These are phyloP conservation scores for Formicarius rufipectus DNA, from an alignment of 2,113 vertebrate species.

Conservation along the genomic window DNA sequence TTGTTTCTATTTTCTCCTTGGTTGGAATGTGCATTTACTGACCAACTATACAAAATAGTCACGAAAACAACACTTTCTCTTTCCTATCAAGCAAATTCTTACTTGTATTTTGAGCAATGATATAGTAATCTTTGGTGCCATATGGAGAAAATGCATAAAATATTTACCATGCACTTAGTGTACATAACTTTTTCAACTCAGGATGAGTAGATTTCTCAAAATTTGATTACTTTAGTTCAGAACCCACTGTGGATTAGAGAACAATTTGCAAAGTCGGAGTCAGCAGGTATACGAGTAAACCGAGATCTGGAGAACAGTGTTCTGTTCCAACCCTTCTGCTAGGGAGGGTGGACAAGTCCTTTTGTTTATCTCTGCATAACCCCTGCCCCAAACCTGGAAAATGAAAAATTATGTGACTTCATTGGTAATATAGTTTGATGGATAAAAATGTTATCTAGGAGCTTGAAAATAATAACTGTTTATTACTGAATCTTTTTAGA, in stretches of 20 bases:
- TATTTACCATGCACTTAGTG: conserved; percentile 27
- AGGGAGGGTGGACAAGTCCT: background rate
- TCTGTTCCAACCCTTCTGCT: background rate
- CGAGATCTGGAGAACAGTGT: background rate
- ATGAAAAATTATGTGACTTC: background rate
- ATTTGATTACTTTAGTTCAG: background rate
- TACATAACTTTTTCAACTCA: background rate
- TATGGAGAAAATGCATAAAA: background rate
- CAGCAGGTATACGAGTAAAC: background rate
- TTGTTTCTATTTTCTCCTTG: background rate
- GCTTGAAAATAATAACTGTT: background rate
- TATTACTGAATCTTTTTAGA: background rate
- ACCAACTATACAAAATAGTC: background rate
- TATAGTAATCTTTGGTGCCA: background rate
- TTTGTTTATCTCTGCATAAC: background rate
- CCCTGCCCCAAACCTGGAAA: background rate
- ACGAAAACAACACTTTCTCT: background rate
- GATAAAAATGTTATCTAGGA: background rate
- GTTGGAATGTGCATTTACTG: background rate
- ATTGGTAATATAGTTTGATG: background rate
- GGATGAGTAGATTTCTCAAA: background rate
- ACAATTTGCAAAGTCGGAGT: background rate
- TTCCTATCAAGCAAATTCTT: background rate
- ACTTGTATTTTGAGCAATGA: background rate
- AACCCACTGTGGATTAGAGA: background rate